Evolutionary conservation across 2,113 vertebrate species (phyloP).

Genomic region (Motacilla alba): DNA sequence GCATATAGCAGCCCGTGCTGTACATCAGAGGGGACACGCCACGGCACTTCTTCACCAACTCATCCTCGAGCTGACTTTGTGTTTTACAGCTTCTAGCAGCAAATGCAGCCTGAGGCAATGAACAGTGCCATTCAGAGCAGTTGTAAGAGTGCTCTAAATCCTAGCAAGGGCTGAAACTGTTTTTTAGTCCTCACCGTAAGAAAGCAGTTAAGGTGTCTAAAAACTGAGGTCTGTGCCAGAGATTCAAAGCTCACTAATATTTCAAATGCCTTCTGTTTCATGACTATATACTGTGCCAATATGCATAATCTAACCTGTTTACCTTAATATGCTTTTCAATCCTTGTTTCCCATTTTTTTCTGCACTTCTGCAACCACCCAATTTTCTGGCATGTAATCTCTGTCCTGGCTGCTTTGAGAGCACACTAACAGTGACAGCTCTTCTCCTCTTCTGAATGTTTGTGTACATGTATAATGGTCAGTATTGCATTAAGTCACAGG

Average conservation of each 20-base stretch:
- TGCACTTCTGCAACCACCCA: not conserved
- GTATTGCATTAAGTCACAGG: not conserved
- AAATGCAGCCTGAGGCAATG: not conserved
- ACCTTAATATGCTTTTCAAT: not conserved
- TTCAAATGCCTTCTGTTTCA: not conserved
- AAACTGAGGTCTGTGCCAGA: not conserved
- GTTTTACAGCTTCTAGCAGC: not conserved
- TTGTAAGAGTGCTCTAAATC: not conserved
- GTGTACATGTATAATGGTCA: not conserved
- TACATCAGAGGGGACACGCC: accelerated
- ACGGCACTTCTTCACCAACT: not conserved
- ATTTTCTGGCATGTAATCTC: not conserved
- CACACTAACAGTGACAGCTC: not conserved
- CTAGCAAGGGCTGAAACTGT: not conserved
- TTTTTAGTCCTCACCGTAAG: not conserved
- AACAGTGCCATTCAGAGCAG: not conserved
- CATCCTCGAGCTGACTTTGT: not conserved
- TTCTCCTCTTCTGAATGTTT: not conserved
- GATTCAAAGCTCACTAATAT: not conserved
- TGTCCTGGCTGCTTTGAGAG: not conserved
- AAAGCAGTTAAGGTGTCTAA: not conserved
- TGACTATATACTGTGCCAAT: not conserved
- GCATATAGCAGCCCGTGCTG: not conserved
- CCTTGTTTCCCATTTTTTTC: not conserved
- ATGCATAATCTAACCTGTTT: not conserved